Evolutionary conservation across 2,888 invertebrate genomes (phyloP), one percentile per base, ranked within the genome.

Genomic region (Sepioteuthis lessoniana): DNA sequence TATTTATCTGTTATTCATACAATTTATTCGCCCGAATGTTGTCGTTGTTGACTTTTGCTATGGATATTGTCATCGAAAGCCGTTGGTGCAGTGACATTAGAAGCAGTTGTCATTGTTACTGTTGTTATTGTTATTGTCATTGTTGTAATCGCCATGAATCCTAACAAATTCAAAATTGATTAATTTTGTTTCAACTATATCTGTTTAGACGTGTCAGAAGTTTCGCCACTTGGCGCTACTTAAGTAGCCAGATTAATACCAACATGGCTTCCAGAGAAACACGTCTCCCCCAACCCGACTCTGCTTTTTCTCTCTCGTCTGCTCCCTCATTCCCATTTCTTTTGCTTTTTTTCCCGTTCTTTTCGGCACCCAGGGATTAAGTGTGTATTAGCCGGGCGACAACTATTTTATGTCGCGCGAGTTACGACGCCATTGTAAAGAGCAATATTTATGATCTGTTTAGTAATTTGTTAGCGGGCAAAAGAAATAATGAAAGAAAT

Each of bases 121-220:
- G 76, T n/a, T 16, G 19, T 76, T 76, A 35, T 76, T 35, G 76
- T 76, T 35, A 35, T 76, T 76, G 76, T 76, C 35, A n/a, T 76
- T 76, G 76, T 76, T 76, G 76, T 76, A 76, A 76, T 76, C 76
- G 76, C 13, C 76, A n/a, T 76, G 76, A 76, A 76, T 35, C 76
- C 76, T n/a, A 16, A 76, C 76, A 76, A 76, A 76, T 76, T 76
- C 76, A 76, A 76, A 92, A 92, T 38, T 92, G 47, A 92, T 92
- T 92, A 92, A 92, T 92, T 92, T 92, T 47, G 46, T 92, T 92
- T 92, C 92, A 92, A 92, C 92, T 92, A 47, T 92, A 92, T 92
- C 42, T 92, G 92, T 92, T 92, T 92, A 92, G 47, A 92, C 47
- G 47, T 92, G 92, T 92, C 92, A 92, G 92, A 92, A 92, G 92